Evolutionary conservation across 2,888 invertebrate species (phyloP).

Genomic region (Ormyrus thymus): DNA sequence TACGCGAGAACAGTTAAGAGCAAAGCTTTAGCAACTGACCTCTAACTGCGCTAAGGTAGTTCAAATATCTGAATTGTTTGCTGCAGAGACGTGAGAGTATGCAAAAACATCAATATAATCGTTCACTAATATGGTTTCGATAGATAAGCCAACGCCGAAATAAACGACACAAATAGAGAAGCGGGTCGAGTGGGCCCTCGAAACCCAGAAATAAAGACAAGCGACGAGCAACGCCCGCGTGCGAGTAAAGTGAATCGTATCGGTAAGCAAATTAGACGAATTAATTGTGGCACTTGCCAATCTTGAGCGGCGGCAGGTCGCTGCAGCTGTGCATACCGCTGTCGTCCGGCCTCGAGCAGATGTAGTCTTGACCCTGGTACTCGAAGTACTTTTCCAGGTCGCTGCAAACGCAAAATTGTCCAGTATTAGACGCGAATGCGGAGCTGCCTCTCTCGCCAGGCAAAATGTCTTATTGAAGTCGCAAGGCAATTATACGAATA

Average conservation of each 20-base stretch:
- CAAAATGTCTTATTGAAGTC: constrained; percentile 35
- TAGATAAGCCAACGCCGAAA: too few relatives aligned
- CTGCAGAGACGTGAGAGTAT: too few relatives aligned
- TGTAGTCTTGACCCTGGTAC: constrained; percentile 95
- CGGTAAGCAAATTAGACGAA: neutral
- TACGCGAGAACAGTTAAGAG: constrained; percentile 69
- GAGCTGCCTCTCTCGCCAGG: neutral
- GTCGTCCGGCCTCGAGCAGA: constrained; percentile 94
- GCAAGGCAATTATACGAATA: constrained; percentile 57
- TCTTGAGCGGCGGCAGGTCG: constrained; percentile 84
- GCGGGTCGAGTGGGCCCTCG: too few relatives aligned
- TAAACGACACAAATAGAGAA: too few relatives aligned
- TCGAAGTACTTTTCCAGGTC: constrained; percentile 89
- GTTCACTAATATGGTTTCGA: too few relatives aligned
- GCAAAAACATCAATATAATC: too few relatives aligned
- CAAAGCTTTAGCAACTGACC: too few relatives aligned
- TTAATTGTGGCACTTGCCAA: constrained; percentile 64
- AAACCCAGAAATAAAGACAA: neutral
- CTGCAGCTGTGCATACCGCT: constrained; percentile 96
- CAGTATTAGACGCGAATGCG: constrained; percentile 34
- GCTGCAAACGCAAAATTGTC: constrained; percentile 72
- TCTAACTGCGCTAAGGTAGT: too few relatives aligned
- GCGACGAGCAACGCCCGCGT: neutral
- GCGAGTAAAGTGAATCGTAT: neutral
- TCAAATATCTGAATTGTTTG: too few relatives aligned